Conservation (phyloP, 2,113 vertebrate genomes). For the Charadrius vociferus region DNA sequence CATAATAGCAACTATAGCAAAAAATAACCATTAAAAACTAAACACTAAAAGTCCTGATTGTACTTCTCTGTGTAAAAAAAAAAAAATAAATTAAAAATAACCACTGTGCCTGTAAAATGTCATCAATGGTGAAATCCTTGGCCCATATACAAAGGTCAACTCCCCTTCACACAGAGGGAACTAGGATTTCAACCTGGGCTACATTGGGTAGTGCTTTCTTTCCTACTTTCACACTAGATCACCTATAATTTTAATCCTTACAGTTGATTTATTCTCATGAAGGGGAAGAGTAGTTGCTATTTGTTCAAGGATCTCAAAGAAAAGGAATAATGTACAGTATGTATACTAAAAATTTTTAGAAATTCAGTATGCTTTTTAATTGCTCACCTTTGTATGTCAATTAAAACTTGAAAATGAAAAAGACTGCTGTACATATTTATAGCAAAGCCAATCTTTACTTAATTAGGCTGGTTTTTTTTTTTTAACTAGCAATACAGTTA, state of each 20-base stretch:
- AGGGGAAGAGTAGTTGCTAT: background rate
- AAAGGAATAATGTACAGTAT: background rate
- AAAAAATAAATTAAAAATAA: background rate
- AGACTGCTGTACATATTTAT: background rate
- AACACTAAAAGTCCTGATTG: background rate
- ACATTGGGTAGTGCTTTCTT: background rate
- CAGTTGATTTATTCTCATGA: background rate
- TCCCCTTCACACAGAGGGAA: background rate
- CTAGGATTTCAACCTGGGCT: background rate
- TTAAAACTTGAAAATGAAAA: background rate
- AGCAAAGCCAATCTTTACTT: conserved; percentile 2
- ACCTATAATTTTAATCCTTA: background rate
- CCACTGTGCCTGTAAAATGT: background rate
- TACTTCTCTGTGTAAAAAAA: background rate
- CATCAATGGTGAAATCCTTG: background rate
- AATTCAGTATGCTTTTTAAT: background rate
- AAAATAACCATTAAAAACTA: background rate
- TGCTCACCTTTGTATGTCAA: background rate
- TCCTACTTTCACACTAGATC: background rate
- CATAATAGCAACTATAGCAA: background rate
- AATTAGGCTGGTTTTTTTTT: background rate
- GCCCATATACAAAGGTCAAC: background rate
- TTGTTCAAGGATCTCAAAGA: background rate
- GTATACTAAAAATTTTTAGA: background rate
- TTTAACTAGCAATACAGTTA: background rate